Conservation (phyloP, 1,140 invertebrate species). For the Dendroctonus ponderosae region DNA sequence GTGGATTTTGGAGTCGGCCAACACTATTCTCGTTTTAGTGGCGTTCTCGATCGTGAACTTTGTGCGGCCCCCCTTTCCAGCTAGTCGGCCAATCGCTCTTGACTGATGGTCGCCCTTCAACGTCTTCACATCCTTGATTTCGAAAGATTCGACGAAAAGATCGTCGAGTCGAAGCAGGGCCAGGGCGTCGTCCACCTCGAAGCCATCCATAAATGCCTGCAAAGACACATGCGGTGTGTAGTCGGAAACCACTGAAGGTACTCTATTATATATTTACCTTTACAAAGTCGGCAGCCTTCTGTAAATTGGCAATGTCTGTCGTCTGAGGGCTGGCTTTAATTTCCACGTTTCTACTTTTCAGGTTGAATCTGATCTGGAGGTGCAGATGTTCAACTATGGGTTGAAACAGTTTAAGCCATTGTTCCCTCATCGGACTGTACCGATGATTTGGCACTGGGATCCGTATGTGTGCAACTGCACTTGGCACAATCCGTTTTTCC, state of each 20-base stretch:
- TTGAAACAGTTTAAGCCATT: slow-evolving; percentile 96
- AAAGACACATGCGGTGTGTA: slow-evolving; percentile 34
- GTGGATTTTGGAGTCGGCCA: slow-evolving; percentile 96
- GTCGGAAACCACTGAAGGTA: slow-evolving; percentile 5
- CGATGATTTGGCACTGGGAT: slow-evolving; percentile 67
- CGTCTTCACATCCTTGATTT: slow-evolving; percentile 95
- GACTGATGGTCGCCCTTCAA: slow-evolving; percentile 95
- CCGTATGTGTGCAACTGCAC: slow-evolving; percentile 60
- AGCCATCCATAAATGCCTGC: slow-evolving; percentile 90
- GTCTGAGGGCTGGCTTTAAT: slow-evolving; percentile 75
- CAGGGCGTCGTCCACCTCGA: slow-evolving; percentile 96
- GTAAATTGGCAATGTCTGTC: slow-evolving; percentile 84
- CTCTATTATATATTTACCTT: slow-evolving; percentile 54
- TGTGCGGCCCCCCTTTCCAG: slow-evolving; percentile 95
- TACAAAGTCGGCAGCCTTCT: slow-evolving; percentile 98
- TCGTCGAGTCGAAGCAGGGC: slow-evolving; percentile 94
- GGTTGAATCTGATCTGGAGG: slow-evolving; percentile 92
- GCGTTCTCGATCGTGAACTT: slow-evolving; percentile 99
- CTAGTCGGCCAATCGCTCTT: slow-evolving; percentile 92
- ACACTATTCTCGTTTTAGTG: slow-evolving; percentile 96
- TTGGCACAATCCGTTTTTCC: no score
- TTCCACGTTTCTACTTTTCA: slow-evolving; percentile 89
- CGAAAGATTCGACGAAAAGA: slow-evolving; percentile 95
- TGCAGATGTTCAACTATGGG: slow-evolving; percentile 94
- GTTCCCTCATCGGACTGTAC: slow-evolving; percentile 91